Base-by-base conservation (phyloP, 2,888 invertebrate species). In the Germaria angustata region DNA sequence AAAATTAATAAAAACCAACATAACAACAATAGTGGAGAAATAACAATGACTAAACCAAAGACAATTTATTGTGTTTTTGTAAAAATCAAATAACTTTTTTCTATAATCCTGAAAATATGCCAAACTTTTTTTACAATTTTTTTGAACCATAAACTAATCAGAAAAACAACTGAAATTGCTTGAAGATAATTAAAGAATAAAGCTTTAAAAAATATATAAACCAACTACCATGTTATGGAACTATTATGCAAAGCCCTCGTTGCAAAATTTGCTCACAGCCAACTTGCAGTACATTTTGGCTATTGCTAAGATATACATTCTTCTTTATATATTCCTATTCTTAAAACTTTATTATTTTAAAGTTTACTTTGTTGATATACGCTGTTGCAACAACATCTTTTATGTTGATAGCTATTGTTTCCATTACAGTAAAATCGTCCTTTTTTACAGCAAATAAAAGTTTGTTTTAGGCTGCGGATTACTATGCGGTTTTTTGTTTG, bases 51-150 rank as follows among this genome's bases (percentile, higher is more conserved):
- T 57, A 68, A 66, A 72, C 68, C 77, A 81, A 72, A 59, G 71
- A 49, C 61, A n/a, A 15, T 15, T 8, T 20, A 9, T 4, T 13
- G 15, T 28, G 3, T 59, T 41, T 20, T 15, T 61, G 9, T 9
- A 22, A 17, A 44, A 46, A 34, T 22, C 0, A 2, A 22, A 39
- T 5, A 28, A 5, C 3, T 28, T 28, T 28, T 57, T 41, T 0
- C 51, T 32, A 17, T 49, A 65, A 72, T 57, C 72, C 79, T 72
- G 34, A 59, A 79, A 72, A 41, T 79, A 79, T 72, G 79, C 72
- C 46, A 71, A 28, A 49, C 28, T 55, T 49, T 59, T 28, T 24
- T n/a, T 55, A n/a, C n/a, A 22, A 3, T 59, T 68, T 20, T 20
- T 32, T 76, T 51, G 59, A 41, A 51, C 9, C 11, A 39, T 57